Evolutionary conservation across 1,140 invertebrate species (phyloP), one percentile per base, ranked within the genome.

Genomic region (Drosophila cardini): DNA sequence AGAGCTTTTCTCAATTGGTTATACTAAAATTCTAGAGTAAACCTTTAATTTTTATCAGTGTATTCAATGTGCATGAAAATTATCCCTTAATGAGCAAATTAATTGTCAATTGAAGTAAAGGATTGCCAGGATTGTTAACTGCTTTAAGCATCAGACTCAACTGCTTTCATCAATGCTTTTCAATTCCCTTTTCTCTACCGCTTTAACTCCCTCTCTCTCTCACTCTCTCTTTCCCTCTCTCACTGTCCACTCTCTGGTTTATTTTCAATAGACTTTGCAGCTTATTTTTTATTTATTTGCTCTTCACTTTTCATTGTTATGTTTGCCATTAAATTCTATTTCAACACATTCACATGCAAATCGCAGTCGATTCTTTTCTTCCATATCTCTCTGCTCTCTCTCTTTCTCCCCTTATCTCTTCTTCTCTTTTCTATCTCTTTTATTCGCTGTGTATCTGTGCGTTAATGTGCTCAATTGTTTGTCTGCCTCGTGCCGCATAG

Each of bases 391-490:
- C 2, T 6, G 45, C 30, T 30, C 34, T 65, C 26, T 16, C 13
- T 13, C 36, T 50, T 11, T 34, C 5, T 2, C 56, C 15, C 40
- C 15, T 56, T 15, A n/a, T 50, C 21, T 56, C 13, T 70, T 3
- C 34, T 43, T 53, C 18, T 64, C 40, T 4, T n/a, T n/a, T n/a
- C n/a, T n/a, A n/a, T n/a, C n/a, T n/a, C n/a, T n/a, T n/a, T n/a
- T 15, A 15, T 2, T 42, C 15, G 36, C 1, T 56, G n/a, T 50
- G 52, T 78, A 69, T 81, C 65, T 72, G 64, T 70, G 80, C 84
- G 83, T 84, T 87, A 87, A 87, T 89, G 83, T 83, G 83, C 83
- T 74, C 84, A 84, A 87, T 87, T 89, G 84, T 87, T 87, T 89
- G 79, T 67, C 74, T 80, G 72, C 67, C 83, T 89, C 69, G 72